phyloP scores from a whole-genome alignment of 2,113 vertebrate genomes.

The Baryphthengus martii region DNA sequence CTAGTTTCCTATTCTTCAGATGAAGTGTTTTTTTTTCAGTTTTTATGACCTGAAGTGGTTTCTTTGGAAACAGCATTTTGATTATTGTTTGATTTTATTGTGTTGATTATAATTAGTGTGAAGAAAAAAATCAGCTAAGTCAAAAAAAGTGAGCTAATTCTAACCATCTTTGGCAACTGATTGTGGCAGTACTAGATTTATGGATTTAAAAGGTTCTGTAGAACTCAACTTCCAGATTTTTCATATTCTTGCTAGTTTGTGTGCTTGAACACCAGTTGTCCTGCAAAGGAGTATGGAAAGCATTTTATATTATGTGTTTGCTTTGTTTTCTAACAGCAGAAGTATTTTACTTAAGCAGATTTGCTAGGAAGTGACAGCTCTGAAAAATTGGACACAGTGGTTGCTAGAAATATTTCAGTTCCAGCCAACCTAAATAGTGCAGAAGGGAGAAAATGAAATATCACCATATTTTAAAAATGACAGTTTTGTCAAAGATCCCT shows the following conservation, averaged over 20 bases:
- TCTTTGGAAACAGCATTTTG: slow-evolving; percentile 47
- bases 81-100: neutral
- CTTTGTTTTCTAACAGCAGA: slow-evolving; percentile 68
- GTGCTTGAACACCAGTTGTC: slow-evolving; percentile 27
- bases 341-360: slow-evolving; percentile 77
- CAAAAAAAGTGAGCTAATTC: neutral
- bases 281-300: slow-evolving; percentile 29
- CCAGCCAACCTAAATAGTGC: slow-evolving; percentile 65
- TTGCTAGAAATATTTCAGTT: slow-evolving; percentile 71
- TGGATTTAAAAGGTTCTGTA: slow-evolving; percentile 1
- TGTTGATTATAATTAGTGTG: neutral
- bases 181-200: neutral
- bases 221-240: slow-evolving; percentile 52
- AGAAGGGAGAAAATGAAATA: slow-evolving; percentile 74
- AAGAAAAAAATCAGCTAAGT: neutral
- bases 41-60: neutral
- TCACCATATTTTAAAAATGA: slow-evolving; percentile 71
- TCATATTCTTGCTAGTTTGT: slow-evolving; percentile 9
- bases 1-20: neutral
- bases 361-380: slow-evolving; percentile 75
- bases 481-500: slow-evolving; percentile 75
- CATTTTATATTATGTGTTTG: slow-evolving; percentile 63
- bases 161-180: slow-evolving; percentile 27
- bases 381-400: slow-evolving; percentile 73
- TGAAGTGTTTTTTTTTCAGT: neutral